Conservation (phyloP, 2,113 vertebrate species). For the Poeciliopsis retropinna region DNA sequence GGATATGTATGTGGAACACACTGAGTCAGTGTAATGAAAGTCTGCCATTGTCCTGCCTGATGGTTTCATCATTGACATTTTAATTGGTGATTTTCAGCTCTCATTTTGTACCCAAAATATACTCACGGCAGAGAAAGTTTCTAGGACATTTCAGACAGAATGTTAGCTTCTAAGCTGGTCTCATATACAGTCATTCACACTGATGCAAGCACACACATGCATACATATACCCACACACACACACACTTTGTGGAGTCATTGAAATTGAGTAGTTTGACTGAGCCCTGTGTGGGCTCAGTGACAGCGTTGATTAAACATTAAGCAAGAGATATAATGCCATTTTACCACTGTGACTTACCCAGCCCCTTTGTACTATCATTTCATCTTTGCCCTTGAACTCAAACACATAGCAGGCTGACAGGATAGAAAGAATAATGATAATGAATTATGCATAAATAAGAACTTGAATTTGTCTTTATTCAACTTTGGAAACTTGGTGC, state of each 20-base stretch:
- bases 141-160: constrained; percentile 70
- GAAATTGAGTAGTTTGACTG: constrained; percentile 77
- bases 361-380: constrained; percentile 73
- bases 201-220: constrained; percentile 30
- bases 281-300: constrained; percentile 73
- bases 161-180: constrained; percentile 64
- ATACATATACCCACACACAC: constrained; percentile 5
- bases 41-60: constrained; percentile 70
- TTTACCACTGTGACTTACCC: constrained; percentile 77
- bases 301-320: constrained; percentile 81
- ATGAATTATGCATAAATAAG: constrained; percentile 78
- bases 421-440: constrained; percentile 76
- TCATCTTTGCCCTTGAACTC: constrained; percentile 79
- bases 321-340: constrained; percentile 79
- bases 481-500: constrained; percentile 74
- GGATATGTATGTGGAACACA: constrained; percentile 66
- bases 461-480: constrained; percentile 75
- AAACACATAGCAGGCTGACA: constrained; percentile 70
- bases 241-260: constrained; percentile 57
- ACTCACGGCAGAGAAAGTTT: constrained; percentile 65
- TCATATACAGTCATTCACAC: constrained; percentile 54
- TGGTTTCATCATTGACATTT: constrained; percentile 71
- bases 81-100: constrained; percentile 77
- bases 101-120: constrained; percentile 63
- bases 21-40: constrained; percentile 62